Percentiles rank a stretch among this genome's conserved stretches.
Conservation (phyloP, 1,140 invertebrate genomes). For the Phenacoccus solenopsis region DNA sequence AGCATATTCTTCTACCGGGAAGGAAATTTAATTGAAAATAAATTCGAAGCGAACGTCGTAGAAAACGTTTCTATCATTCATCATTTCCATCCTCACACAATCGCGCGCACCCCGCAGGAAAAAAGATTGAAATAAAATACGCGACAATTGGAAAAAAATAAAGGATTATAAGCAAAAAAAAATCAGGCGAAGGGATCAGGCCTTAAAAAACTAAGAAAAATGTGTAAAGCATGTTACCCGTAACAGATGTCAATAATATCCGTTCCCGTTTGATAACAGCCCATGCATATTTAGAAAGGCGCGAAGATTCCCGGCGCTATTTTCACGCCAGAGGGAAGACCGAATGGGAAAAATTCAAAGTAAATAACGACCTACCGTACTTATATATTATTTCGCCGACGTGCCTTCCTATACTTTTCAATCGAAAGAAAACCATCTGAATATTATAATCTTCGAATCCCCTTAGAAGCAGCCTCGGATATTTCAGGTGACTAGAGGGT, state of each 20-base stretch:
- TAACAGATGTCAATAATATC: slow-evolving; percentile 3
- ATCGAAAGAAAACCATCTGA: neutral
- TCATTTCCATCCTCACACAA: neutral
- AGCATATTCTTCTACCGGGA: too few species aligned
- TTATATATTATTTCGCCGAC: neutral
- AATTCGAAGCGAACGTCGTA: neutral
- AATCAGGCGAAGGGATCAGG: neutral
- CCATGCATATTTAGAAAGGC: neutral
- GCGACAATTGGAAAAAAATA: neutral
- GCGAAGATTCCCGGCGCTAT: neutral
- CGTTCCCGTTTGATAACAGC: neutral
- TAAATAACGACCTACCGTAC: neutral
- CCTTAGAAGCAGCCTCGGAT: too few species aligned
- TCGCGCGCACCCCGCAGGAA: neutral
- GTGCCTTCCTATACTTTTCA: neutral
- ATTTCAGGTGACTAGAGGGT: too few species aligned
- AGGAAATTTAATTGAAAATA: too few species aligned
- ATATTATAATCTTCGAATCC: neutral
- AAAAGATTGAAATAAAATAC: neutral
- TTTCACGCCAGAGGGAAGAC: neutral
- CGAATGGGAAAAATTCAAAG: neutral
- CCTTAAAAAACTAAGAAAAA: neutral
- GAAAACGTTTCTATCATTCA: neutral
- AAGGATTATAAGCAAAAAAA: neutral
- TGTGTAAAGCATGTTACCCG: neutral